Evolutionary conservation across 2,797 vertebrate genomes (phyloP).

Genomic region (Takifugu ocellatus): DNA sequence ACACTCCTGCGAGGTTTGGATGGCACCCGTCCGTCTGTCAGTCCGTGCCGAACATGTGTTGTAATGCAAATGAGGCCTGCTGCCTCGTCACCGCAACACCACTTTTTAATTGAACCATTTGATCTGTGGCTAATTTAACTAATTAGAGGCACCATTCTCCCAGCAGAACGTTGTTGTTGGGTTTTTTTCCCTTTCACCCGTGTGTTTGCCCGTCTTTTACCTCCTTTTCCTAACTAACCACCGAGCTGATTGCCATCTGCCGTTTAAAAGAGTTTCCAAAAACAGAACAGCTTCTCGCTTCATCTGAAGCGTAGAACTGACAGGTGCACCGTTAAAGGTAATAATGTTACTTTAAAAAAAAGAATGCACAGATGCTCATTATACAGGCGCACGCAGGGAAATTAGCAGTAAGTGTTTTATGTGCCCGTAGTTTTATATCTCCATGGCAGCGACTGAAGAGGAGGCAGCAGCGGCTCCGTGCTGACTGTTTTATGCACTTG

Average conservation of each 20-base stretch:
- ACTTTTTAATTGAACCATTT: conserved; percentile 75
- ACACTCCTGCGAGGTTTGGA: conserved; percentile 12
- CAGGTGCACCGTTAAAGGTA: conserved; percentile 69
- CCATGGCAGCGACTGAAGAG: conserved; percentile 20
- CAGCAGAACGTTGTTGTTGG: conserved; percentile 39
- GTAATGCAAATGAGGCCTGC: conserved; percentile 61
- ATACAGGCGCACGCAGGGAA: conserved; percentile 48
- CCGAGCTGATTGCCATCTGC: conserved; percentile 45
- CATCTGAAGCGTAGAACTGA: conserved; percentile 38
- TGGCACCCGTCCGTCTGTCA: conserved; percentile 10
- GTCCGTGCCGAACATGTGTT: conserved; percentile 49
- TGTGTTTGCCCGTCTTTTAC: conserved; percentile 7
- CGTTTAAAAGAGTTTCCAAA: conserved; percentile 47
- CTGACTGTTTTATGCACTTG: conserved; percentile 13
- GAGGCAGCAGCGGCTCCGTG: conserved; percentile 24
- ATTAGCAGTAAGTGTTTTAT: conserved; percentile 55
- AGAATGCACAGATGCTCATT: conserved; percentile 69
- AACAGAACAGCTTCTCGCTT: conserved; percentile 31
- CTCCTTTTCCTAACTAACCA: conserved; percentile 40
- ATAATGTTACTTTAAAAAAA: conserved; percentile 48
- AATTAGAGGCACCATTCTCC: conserved; percentile 66
- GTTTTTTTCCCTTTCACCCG: conserved; percentile 15
- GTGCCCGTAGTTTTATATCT: conserved; percentile 47
- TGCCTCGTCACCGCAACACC: conserved; percentile 44
- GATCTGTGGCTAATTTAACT: conserved; percentile 76